Evolutionary conservation across 2,797 vertebrate species (phyloP).

Genomic region (Liparis tanakae): DNA sequence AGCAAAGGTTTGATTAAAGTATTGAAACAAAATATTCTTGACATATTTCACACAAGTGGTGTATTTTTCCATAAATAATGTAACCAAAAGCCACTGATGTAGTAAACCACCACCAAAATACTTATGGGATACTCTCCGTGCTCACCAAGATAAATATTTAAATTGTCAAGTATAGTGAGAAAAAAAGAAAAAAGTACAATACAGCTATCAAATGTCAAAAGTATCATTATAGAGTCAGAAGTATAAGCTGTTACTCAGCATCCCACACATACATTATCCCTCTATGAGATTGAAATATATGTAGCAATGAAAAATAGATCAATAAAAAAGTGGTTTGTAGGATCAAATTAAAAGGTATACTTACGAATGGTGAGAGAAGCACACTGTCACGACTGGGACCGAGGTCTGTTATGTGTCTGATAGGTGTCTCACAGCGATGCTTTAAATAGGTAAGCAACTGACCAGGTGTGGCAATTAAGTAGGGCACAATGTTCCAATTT

Average conservation of each 20-base stretch:
- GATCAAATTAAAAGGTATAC: not conserved
- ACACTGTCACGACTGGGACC: not conserved
- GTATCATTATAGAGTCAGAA: not conserved
- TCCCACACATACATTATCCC: not conserved
- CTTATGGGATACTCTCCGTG: no score
- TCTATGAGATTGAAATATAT: not conserved
- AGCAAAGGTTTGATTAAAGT: no score
- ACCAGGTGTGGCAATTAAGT: not conserved
- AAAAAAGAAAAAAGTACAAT: not conserved
- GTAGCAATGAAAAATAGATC: not conserved
- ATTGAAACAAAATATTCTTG: no score
- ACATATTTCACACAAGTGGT: no score
- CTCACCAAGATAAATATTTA: not conserved
- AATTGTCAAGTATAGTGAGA: not conserved
- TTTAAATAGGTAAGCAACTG: not conserved
- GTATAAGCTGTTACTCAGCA: not conserved
- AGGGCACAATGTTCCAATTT: not conserved
- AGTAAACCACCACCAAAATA: not conserved
- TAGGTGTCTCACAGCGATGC: not conserved
- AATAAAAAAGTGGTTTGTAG: not conserved
- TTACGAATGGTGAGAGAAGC: not conserved
- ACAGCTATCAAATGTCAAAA: not conserved
- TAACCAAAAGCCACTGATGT: no score
- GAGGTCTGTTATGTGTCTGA: not conserved
- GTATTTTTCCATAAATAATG: no score